Percentiles rank a stretch among this genome's conserved stretches.
phyloP scores from a whole-genome alignment of 2,113 vertebrate genomes.

The Puntigrus tetrazona region DNA sequence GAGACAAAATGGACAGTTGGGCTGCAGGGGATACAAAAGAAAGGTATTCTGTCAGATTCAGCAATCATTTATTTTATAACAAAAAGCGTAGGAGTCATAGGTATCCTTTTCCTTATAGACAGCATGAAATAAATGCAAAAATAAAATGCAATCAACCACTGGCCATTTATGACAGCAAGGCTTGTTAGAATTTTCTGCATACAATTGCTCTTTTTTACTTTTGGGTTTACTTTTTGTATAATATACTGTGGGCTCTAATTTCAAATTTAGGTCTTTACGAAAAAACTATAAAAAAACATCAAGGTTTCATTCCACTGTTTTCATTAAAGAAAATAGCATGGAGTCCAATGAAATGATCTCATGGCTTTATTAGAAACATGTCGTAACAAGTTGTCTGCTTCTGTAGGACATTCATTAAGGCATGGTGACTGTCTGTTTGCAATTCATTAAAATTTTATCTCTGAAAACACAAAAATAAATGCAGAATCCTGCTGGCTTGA shows the following conservation, averaged over 20 bases:
- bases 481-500: neutral
- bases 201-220: neutral
- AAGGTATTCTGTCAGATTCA: slow-evolving; percentile 6
- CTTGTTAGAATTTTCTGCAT: neutral
- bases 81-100: neutral
- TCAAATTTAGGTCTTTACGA: neutral
- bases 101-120: too few species aligned
- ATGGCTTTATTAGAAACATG: neutral
- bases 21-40: slow-evolving; percentile 17
- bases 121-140: neutral
- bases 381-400: neutral
- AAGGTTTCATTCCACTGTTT: neutral
- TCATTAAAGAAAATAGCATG: neutral
- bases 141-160: neutral
- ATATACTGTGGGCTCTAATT: neutral
- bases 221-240: neutral
- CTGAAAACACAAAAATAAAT: neutral
- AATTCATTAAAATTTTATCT: neutral
- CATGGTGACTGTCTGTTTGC: neutral
- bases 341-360: neutral
- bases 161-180: neutral
- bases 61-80: slow-evolving; percentile 16
- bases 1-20: neutral
- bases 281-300: neutral
- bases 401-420: neutral